Conservation (phyloP, 2,797 vertebrate genomes). For the Vultur gryphus region DNA sequence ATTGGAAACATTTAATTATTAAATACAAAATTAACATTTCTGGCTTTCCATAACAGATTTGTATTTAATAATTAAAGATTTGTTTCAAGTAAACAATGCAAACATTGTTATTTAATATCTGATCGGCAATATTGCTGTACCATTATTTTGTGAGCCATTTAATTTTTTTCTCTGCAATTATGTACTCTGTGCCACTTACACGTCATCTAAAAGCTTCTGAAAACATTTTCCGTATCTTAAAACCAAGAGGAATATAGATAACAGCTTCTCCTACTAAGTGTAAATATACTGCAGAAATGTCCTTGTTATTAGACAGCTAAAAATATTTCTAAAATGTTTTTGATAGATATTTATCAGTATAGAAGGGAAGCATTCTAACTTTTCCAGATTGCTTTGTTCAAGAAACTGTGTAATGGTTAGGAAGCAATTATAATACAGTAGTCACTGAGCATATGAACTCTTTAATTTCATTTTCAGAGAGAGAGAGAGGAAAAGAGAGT, state of each 20-base stretch:
- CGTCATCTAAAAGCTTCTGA: background rate
- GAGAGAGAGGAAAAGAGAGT: background rate
- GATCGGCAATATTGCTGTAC: background rate
- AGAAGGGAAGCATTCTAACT: background rate
- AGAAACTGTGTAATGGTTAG: background rate
- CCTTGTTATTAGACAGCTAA: background rate
- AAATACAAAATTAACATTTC: background rate
- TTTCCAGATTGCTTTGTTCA: background rate
- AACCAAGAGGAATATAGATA: background rate
- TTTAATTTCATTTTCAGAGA: background rate
- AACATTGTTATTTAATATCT: background rate
- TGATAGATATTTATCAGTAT: background rate
- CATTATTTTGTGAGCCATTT: background rate
- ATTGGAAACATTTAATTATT: background rate
- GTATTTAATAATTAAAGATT: constrained; percentile 7
- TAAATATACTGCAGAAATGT: background rate
- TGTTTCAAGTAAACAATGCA: background rate
- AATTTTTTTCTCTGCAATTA: background rate
- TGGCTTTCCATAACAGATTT: background rate
- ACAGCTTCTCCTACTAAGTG: background rate
- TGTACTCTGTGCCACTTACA: background rate
- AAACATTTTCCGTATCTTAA: background rate
- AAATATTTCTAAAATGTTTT: background rate
- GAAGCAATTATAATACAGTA: background rate
- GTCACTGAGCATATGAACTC: background rate